A percentile compares a stretch with the other conserved stretches of the same genome.
These are phyloP conservation scores for Brienomyrus longianalis DNA, from an alignment of 2,113 vertebrate genomes.

Conservation along the genomic window DNA sequence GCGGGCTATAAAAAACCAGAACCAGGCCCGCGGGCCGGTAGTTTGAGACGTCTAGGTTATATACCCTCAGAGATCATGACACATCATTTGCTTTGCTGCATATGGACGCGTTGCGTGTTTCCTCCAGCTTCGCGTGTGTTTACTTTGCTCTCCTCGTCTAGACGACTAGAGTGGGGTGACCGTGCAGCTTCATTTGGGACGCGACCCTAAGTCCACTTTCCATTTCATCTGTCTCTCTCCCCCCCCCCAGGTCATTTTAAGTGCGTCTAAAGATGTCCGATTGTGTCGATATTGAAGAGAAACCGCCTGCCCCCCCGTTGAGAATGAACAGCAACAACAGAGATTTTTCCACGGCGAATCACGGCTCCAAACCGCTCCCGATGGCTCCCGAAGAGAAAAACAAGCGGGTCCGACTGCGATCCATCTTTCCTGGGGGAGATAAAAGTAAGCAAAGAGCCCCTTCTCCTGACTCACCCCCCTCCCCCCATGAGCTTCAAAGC, in stretches of 20 bases:
- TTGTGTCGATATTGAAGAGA: constrained; percentile 94
- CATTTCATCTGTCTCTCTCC: not conserved
- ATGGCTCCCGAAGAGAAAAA: constrained; percentile 99
- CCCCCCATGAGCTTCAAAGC: not conserved
- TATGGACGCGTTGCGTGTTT: not conserved
- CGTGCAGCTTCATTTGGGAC: not conserved
- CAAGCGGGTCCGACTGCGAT: constrained; percentile 95
- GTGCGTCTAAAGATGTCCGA: constrained; percentile 92
- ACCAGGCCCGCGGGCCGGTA: not conserved
- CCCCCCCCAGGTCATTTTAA: constrained; percentile 70
- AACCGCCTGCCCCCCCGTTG: constrained; percentile 94
- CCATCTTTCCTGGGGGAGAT: constrained; percentile 98
- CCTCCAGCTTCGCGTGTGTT: not conserved
- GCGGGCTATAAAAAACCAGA: not conserved
- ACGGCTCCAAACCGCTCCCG: constrained; percentile 92
- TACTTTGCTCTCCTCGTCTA: not conserved
- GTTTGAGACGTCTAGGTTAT: not conserved
- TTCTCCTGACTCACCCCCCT: not conserved
- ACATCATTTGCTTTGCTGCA: not conserved
- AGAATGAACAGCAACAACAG: constrained; percentile 99
- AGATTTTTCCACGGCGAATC: constrained; percentile 87
- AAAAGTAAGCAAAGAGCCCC: constrained; percentile 73
- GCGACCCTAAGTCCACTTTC: not conserved
- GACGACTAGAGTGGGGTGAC: not conserved
- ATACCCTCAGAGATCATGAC: not conserved